Conservation (phyloP, 2,113 vertebrate genomes). For the Hydropotes inermis region DNA sequence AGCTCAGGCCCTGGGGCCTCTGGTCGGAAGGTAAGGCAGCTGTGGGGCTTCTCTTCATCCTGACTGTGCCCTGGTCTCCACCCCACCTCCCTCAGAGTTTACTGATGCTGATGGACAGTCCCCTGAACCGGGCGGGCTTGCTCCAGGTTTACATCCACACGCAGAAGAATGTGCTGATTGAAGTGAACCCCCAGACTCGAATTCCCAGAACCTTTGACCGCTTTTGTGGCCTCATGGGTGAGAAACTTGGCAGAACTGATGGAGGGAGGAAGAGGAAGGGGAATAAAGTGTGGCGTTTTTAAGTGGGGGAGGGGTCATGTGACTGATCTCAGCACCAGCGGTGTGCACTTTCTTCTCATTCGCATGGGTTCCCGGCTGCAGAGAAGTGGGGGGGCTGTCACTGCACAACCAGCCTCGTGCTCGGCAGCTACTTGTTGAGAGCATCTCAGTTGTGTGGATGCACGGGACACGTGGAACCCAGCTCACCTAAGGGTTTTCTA, state of each 20-base stretch:
- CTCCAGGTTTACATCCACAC: slow-evolving; percentile 97
- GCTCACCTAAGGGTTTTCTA: neutral
- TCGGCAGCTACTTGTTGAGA: neutral
- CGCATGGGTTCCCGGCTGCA: neutral
- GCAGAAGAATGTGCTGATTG: slow-evolving; percentile 93
- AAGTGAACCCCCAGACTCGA: slow-evolving; percentile 97
- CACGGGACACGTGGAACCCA: neutral
- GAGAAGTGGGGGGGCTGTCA: neutral
- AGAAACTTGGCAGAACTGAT: neutral
- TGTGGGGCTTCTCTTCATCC: neutral
- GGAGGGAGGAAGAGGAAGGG: neutral
- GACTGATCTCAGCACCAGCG: neutral
- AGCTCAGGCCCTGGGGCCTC: too few species aligned
- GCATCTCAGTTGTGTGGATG: neutral
- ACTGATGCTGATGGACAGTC: slow-evolving; percentile 98
- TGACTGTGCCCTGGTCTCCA: neutral
- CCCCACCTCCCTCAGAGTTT: slow-evolving; percentile 82
- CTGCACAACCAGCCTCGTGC: neutral
- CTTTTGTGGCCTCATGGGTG: slow-evolving; percentile 98
- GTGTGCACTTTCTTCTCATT: neutral
- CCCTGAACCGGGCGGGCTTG: slow-evolving; percentile 94
- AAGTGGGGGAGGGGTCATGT: too few species aligned
- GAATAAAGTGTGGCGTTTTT: neutral
- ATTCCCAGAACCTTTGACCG: slow-evolving; percentile 96
- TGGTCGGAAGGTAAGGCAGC: neutral